phyloP scores from a whole-genome alignment of 1,140 invertebrate genomes.

The Cataglyphis hispanica region DNA sequence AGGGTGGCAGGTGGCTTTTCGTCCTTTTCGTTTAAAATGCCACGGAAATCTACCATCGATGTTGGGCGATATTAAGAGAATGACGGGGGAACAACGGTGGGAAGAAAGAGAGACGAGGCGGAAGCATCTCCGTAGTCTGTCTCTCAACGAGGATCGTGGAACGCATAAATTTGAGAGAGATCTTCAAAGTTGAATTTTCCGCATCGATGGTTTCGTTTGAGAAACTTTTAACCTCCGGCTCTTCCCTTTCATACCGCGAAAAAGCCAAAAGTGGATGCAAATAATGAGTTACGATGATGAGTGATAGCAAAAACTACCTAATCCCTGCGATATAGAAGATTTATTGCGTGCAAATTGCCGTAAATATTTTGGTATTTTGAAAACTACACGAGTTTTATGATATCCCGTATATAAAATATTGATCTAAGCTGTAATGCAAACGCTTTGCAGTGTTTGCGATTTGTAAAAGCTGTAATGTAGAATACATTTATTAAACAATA shows the following conservation, averaged over 20 bases:
- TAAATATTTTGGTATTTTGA: not conserved
- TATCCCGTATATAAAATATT: not conserved
- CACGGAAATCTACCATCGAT: slow-evolving; percentile 8
- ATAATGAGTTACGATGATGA: slow-evolving; percentile 46
- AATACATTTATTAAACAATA: not conserved
- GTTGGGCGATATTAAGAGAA: slow-evolving; percentile 49
- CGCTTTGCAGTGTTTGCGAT: not conserved
- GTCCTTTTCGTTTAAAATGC: slow-evolving; percentile 40
- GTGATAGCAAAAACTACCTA: slow-evolving; percentile 6
- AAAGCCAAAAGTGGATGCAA: slow-evolving; percentile 35
- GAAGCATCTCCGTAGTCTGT: not conserved
- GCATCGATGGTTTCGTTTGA: slow-evolving; percentile 15
- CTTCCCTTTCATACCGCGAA: not conserved
- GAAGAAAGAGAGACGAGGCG: not conserved
- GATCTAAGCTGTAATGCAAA: not conserved
- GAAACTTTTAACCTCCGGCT: not conserved
- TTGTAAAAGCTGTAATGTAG: not conserved
- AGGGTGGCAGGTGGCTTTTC: not conserved
- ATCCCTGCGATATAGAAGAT: not conserved
- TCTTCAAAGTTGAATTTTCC: not conserved
- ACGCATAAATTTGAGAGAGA: slow-evolving; percentile 59
- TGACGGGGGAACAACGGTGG: slow-evolving; percentile 2
- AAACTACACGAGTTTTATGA: not conserved
- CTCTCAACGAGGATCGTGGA: slow-evolving; percentile 28
- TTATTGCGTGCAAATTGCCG: not conserved